These are phyloP conservation scores for Hyalella azteca DNA, from an alignment of 2,888 invertebrate genomes.

Conservation along the genomic window DNA sequence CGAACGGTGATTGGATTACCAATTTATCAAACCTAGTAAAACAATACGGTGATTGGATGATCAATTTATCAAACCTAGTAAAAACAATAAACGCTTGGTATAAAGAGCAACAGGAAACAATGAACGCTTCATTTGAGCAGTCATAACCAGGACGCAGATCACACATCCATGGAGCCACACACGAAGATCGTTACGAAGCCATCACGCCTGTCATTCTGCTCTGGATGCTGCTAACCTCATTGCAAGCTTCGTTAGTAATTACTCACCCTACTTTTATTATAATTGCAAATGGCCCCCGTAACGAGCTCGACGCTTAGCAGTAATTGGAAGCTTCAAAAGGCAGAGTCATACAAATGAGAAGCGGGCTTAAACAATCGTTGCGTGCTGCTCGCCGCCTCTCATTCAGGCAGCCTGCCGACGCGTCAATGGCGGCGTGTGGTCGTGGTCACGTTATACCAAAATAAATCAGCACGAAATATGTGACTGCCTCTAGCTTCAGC, in stretches of 20 bases:
- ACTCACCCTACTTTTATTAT: slow-evolving; percentile 22
- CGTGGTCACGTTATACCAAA: neutral
- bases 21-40: too few relatives aligned
- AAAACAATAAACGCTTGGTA: too few relatives aligned
- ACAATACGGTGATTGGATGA: too few relatives aligned
- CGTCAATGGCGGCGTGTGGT: neutral
- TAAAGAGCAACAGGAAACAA: too few relatives aligned
- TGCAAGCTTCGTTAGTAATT: slow-evolving; percentile 30
- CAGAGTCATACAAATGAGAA: slow-evolving; percentile 7
- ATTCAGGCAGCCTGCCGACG: neutral
- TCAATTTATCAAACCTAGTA: too few relatives aligned
- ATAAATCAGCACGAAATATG: too few relatives aligned
- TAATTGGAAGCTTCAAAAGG: neutral
- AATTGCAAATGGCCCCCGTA: slow-evolving; percentile 15
- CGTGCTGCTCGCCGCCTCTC: neutral
- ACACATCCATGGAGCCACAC: neutral
- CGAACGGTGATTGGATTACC: too few relatives aligned
- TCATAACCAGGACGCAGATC: too few relatives aligned
- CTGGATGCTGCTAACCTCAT: neutral
- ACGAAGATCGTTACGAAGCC: neutral
- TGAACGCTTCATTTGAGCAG: too few relatives aligned
- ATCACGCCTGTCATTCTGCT: neutral
- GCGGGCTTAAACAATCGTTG: neutral
- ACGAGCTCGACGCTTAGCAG: slow-evolving; percentile 1
- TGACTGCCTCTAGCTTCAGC: too few relatives aligned